These are phyloP conservation scores for Escarpia spicata DNA, from an alignment of 2,888 invertebrate species.

Conservation along the genomic window DNA sequence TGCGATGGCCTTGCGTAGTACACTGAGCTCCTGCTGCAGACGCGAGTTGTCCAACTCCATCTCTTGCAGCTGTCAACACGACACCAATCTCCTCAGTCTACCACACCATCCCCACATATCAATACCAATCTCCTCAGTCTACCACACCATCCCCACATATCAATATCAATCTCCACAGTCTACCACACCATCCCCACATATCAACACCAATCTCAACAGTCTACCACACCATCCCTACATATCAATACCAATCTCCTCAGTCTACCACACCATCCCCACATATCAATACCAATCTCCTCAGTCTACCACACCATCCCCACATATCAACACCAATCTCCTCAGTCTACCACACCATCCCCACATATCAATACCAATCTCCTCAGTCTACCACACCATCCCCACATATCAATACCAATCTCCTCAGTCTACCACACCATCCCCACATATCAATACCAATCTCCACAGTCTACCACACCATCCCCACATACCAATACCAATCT, in stretches of 20 bases:
- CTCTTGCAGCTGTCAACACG: constrained; percentile 57
- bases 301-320: no score
- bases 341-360: background rate
- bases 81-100: background rate
- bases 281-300: background rate
- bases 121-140: no score
- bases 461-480: background rate
- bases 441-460: no score
- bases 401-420: background rate
- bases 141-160: no score
- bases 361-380: background rate
- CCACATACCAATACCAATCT: no score
- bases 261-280: background rate
- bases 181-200: background rate
- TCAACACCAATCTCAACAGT: background rate
- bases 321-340: no score
- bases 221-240: background rate
- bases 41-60: constrained; percentile 76
- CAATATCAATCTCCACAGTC: background rate
- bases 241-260: background rate
- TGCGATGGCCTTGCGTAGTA: constrained; percentile 67
- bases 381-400: background rate
- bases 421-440: no score
- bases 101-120: no score
- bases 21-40: constrained; percentile 80